Conservation (phyloP, 2,113 vertebrate genomes). For the Laticauda laticaudata region DNA sequence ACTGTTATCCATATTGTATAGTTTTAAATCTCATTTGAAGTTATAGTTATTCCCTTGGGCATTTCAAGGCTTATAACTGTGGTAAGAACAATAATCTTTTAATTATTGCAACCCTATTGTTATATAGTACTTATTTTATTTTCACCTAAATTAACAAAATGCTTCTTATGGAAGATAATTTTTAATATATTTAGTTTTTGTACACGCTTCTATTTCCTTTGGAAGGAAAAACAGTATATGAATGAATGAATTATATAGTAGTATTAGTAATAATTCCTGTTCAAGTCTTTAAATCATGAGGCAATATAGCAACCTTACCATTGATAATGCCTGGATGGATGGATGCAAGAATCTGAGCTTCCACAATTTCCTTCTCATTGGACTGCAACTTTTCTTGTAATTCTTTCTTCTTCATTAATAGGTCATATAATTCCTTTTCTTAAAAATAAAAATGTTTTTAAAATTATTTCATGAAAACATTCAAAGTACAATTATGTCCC, state of each 20-base stretch:
- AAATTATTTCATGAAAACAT: neutral
- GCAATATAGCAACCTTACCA: neutral
- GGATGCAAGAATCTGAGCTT: neutral
- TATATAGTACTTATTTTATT: neutral
- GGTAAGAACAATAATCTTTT: neutral
- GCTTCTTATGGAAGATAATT: neutral
- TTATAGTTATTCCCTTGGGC: neutral
- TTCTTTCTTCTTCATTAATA: neutral
- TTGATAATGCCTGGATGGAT: neutral
- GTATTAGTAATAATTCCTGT: neutral
- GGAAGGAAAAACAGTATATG: neutral
- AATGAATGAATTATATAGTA: neutral
- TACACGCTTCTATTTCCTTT: neutral
- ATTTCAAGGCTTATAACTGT: neutral
- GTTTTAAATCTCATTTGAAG: neutral
- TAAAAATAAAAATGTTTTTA: neutral
- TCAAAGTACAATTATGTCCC: neutral
- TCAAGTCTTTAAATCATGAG: neutral
- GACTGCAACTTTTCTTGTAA: constrained; percentile 9
- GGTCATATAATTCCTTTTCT: neutral
- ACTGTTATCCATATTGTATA: neutral
- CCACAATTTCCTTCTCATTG: constrained; percentile 4
- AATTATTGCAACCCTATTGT: neutral
- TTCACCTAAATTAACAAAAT: neutral
- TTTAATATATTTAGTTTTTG: neutral